These are phyloP conservation scores for Silurus aristotelis DNA, from an alignment of 2,797 vertebrate species.

Conservation along the genomic window DNA sequence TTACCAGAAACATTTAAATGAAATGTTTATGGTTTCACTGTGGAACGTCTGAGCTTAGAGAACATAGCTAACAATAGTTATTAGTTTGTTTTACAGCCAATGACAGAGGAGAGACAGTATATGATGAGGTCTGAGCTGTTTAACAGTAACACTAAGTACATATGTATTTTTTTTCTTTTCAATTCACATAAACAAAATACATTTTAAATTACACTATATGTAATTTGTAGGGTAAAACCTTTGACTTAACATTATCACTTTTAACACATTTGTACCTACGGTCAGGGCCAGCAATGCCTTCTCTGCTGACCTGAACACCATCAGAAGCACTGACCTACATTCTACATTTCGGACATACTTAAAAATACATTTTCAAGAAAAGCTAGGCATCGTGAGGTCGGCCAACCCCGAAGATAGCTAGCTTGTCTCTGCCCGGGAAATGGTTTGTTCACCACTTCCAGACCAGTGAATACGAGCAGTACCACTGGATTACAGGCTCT, in stretches of 20 bases:
- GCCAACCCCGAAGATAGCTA: too few relatives aligned
- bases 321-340: too few relatives aligned
- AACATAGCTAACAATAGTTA: not conserved
- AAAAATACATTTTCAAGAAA: too few relatives aligned
- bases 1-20: not conserved
- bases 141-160: not conserved
- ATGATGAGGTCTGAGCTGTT: not conserved
- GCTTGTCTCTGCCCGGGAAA: too few relatives aligned
- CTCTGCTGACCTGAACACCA: too few relatives aligned
- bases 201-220: not conserved
- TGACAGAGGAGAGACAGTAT: not conserved
- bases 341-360: too few relatives aligned
- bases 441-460: too few relatives aligned
- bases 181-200: not conserved
- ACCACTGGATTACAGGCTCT: too few relatives aligned
- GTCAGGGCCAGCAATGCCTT: too few relatives aligned
- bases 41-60: not conserved
- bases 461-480: too few relatives aligned
- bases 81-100: not conserved
- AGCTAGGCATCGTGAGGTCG: too few relatives aligned
- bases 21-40: not conserved
- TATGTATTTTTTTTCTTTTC: not conserved
- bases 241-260: not conserved
- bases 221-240: not conserved
- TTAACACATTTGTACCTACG: not conserved